Conservation (phyloP, 2,888 invertebrate species). For the Xiphydria camelus region DNA sequence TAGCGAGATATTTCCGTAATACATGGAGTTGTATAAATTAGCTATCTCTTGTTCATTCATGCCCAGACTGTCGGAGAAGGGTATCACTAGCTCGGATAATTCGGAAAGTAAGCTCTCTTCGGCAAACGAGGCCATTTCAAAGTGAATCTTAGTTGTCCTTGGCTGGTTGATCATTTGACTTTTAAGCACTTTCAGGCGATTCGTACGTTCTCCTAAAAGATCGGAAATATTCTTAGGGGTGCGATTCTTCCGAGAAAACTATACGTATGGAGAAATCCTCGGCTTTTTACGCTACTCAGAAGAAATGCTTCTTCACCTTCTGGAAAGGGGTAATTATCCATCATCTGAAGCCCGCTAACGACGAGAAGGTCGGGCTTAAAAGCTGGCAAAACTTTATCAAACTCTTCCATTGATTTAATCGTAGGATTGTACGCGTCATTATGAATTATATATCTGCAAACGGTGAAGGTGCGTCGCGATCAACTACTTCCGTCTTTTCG, state of each 20-base stretch:
- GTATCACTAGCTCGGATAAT: constrained; percentile 69
- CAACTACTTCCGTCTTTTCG: too few relatives aligned
- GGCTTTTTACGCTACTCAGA: neutral
- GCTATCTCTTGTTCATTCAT: constrained; percentile 89
- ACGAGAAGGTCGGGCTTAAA: constrained; percentile 76
- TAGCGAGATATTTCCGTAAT: constrained; percentile 71
- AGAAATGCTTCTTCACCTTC: constrained; percentile 57
- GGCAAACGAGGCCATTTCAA: constrained; percentile 86
- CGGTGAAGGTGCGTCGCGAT: too few relatives aligned
- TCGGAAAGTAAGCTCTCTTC: constrained; percentile 71
- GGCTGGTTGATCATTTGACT: constrained; percentile 67
- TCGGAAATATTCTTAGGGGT: neutral
- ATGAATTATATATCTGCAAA: constrained; percentile 74
- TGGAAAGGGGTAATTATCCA: constrained; percentile 80
- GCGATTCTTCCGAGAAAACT: neutral
- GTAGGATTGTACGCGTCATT: constrained; percentile 80
- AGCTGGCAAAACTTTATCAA: constrained; percentile 64
- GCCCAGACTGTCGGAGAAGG: constrained; percentile 78
- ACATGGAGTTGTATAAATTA: constrained; percentile 73
- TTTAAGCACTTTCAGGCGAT: constrained; percentile 68
- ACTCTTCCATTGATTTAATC: constrained; percentile 72
- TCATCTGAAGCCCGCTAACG: constrained; percentile 84
- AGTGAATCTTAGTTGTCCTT: constrained; percentile 70
- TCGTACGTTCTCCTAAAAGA: constrained; percentile 65
- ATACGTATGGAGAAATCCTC: neutral